Percentiles rank a stretch among this genome's conserved stretches.
These are phyloP conservation scores for roundworm (Caenorhabditis elegans) DNA, from an alignment of 1,140 invertebrate species.

Conservation along the genomic window DNA sequence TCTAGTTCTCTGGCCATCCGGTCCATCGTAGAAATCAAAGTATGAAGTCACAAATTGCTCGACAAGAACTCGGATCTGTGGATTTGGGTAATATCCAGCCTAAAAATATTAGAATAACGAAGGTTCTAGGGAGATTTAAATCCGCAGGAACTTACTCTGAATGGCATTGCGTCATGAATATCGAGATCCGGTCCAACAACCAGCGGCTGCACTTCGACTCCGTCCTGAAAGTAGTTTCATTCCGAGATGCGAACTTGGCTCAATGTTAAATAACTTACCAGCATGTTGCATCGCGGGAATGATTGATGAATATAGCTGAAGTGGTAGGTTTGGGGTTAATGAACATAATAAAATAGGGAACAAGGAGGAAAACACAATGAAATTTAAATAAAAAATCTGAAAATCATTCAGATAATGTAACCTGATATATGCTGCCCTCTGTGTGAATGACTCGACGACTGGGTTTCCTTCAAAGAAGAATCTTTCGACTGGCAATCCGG, in stretches of 20 bases:
- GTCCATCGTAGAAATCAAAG: constrained; percentile 22
- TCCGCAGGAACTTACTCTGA: neutral
- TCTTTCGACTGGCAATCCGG: neutral
- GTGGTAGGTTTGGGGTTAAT: neutral
- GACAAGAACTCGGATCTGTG: constrained; percentile 7
- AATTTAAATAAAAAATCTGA: neutral
- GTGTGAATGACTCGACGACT: neutral
- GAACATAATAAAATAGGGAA: neutral
- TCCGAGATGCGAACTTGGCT: too few relatives aligned
- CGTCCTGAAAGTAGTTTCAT: constrained; percentile 3
- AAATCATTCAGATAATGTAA: neutral
- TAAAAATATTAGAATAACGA: neutral
- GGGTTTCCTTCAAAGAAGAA: constrained; percentile 7
- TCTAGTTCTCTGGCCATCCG: neutral
- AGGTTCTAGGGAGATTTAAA: neutral
- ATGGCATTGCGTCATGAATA: constrained; percentile 14
- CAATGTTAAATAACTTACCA: neutral
- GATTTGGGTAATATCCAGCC: constrained; percentile 28
- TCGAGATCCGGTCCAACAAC: neutral
- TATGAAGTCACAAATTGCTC: constrained; percentile 13
- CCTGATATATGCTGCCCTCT: constrained; percentile 17
- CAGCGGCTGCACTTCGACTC: constrained; percentile 20
- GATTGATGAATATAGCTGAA: constrained; percentile 18
- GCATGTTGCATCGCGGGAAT: neutral
- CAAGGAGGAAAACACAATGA: neutral